Evolutionary conservation across 53 echinoderm and acorn worm species (phyloP), one percentile per base, ranked within the genome.

Genomic region (Pentamera pediparva): DNA sequence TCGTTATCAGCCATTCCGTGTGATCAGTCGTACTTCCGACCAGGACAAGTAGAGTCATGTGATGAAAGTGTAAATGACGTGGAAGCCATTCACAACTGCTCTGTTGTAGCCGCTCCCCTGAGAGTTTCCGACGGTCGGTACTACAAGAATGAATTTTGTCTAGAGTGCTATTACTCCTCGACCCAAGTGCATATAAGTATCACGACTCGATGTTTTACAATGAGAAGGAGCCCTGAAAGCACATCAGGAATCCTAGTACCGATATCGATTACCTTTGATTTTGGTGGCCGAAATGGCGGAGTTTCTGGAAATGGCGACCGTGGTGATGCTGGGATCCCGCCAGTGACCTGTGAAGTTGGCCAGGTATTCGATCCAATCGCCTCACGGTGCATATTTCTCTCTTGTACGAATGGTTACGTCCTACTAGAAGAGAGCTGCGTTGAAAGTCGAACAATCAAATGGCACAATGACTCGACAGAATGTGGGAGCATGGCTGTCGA

Each of bases 251-350:
- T 15, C 17, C 65, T 65, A 25, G 65, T 65, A 25, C 65, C 65
- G 15, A 65, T 65, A 65, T 65, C 65, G 17, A 65, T 65, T 27
- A 65, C 65, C 7, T 65, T 65, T 65, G 39, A 39, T 43, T 65
- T 65, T 20, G 65, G 41, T 2, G 37, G 64, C 11, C 38, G 9
- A 64, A 64, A 64, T 38, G 65, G 65, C 0, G 27, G 65, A 8
- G 22, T 65, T 26, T 65, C 65, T 7, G 29, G 39, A 4, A 41
- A 13, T 3, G 29, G 29, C 24, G 65, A 38, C 29, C 24, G 43
- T 24, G 26, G 43, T 29, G 41, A 21, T 37, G 10, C 43, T 4
- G 45, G 43, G 29, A 40, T 29, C 12, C 39, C 41, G 3, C 22
- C 8, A 20, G 65, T 65, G 27, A 41, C 41, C 5, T 65, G 65